These are phyloP conservation scores for Vombatus ursinus DNA, from an alignment of 2,113 vertebrate species.

Conservation along the genomic window DNA sequence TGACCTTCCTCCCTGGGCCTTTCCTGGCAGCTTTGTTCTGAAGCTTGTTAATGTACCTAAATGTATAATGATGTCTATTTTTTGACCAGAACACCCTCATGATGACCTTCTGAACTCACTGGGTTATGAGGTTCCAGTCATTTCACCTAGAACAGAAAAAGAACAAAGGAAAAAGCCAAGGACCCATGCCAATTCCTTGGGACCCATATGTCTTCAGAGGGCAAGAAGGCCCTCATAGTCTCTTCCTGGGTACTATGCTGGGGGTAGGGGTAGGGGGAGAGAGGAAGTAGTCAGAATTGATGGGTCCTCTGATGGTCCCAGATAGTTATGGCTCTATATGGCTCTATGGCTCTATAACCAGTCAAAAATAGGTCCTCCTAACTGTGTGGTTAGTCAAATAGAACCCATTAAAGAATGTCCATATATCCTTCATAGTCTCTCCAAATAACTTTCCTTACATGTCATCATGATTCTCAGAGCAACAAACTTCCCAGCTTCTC, in stretches of 20 bases:
- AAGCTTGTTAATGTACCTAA: not conserved
- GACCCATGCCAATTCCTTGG: not conserved
- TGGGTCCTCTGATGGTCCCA: not conserved
- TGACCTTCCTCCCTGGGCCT: not conserved
- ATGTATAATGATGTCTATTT: not conserved
- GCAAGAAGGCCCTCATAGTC: not conserved
- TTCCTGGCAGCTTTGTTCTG: not conserved
- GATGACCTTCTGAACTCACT: not conserved
- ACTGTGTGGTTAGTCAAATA: not conserved
- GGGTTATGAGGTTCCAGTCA: not conserved
- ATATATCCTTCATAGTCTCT: not conserved
- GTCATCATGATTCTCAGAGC: not conserved
- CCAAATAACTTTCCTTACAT: not conserved
- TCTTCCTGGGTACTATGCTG: not conserved
- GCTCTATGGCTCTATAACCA: not conserved
- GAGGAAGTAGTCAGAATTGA: not conserved
- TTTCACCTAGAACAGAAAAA: not conserved
- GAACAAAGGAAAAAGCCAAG: not conserved
- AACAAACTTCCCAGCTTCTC: not conserved
- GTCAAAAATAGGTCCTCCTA: not conserved
- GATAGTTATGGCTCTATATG: not conserved
- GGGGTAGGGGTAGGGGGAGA: not conserved
- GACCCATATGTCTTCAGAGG: not conserved
- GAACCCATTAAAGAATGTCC: not conserved
- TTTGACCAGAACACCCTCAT: not conserved